phyloP scores from a whole-genome alignment of 2,888 invertebrate species.

The Esperia sulphurella region DNA sequence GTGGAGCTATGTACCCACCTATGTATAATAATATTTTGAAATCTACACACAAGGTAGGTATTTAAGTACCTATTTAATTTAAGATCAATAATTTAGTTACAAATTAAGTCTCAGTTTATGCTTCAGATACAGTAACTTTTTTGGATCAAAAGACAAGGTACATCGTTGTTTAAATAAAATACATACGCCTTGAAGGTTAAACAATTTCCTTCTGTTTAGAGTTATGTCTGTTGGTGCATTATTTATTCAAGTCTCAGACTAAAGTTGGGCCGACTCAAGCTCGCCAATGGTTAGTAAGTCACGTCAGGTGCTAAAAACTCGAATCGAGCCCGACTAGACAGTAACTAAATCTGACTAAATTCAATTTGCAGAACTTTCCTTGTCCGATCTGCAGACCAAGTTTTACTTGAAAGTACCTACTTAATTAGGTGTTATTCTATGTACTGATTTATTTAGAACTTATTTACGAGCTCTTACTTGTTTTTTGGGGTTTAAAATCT shows the following conservation, averaged over 20 bases:
- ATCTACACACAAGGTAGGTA: too few species aligned
- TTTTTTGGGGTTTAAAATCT: too few species aligned
- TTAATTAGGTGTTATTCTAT: conserved; percentile 22
- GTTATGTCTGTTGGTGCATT: conserved; percentile 13
- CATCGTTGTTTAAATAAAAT: too few species aligned
- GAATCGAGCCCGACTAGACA: conserved; percentile 41
- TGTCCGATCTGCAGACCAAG: conserved; percentile 30
- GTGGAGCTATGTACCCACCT: too few species aligned
- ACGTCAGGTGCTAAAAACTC: conserved; percentile 69
- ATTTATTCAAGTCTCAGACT: conserved; percentile 38
- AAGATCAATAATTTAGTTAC: too few species aligned
- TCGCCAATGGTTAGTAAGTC: conserved; percentile 62
- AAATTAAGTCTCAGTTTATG: too few species aligned
- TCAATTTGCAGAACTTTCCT: conserved; percentile 53
- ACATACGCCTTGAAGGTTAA: not conserved
- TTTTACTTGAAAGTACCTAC: conserved; percentile 29
- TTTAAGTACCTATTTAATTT: too few species aligned
- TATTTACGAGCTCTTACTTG: too few species aligned
- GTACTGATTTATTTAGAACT: too few species aligned
- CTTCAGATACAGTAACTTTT: too few species aligned
- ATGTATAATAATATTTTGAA: too few species aligned
- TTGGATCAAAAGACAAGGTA: too few species aligned
- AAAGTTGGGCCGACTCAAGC: conserved; percentile 32
- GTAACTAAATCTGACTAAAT: conserved; percentile 54
- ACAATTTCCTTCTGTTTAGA: not conserved